phyloP scores from a whole-genome alignment of 2,888 invertebrate genomes.

The Drosophila neoperkinsi region DNA sequence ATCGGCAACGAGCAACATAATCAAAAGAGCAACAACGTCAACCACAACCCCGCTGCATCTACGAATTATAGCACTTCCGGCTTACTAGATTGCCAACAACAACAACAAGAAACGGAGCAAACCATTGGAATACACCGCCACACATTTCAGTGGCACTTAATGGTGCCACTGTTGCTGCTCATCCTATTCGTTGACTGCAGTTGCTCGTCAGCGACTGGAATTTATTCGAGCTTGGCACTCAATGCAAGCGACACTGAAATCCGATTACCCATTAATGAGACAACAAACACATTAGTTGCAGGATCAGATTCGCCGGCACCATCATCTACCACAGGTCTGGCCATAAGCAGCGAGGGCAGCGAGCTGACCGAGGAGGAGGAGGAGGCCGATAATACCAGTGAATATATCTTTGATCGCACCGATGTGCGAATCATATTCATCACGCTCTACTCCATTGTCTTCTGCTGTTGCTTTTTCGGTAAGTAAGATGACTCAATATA shows the following conservation, averaged over 20 bases:
- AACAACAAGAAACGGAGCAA: conserved; percentile 20
- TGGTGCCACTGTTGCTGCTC: conserved; percentile 20
- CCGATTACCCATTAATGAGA: conserved; percentile 49
- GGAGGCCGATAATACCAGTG: conserved; percentile 85
- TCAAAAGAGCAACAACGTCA: conserved; percentile 36
- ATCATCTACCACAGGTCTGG: conserved; percentile 35
- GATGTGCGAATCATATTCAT: conserved; percentile 91
- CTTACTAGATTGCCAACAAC: conserved; percentile 35
- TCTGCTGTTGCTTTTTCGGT: conserved; percentile 94
- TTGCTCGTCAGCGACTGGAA: conserved; percentile 39
- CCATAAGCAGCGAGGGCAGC: conserved; percentile 2
- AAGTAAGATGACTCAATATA: conserved; percentile 84
- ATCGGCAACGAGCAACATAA: conserved; percentile 31
- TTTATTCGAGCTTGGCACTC: conserved; percentile 42
- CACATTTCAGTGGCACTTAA: conserved; percentile 21
- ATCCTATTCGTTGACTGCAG: conserved; percentile 27
- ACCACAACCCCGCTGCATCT: conserved; percentile 35
- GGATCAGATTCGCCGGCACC: conserved; percentile 3
- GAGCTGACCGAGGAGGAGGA: conserved; percentile 49
- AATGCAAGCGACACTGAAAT: conserved; percentile 60
- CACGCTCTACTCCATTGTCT: conserved; percentile 91
- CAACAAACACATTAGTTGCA: conserved; percentile 32
- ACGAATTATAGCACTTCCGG: conserved; percentile 67
- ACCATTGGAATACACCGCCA: conserved; percentile 11
- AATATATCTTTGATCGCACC: conserved; percentile 91